phyloP scores from a whole-genome alignment of 2,113 vertebrate genomes.

The Chaenogobius annularis region DNA sequence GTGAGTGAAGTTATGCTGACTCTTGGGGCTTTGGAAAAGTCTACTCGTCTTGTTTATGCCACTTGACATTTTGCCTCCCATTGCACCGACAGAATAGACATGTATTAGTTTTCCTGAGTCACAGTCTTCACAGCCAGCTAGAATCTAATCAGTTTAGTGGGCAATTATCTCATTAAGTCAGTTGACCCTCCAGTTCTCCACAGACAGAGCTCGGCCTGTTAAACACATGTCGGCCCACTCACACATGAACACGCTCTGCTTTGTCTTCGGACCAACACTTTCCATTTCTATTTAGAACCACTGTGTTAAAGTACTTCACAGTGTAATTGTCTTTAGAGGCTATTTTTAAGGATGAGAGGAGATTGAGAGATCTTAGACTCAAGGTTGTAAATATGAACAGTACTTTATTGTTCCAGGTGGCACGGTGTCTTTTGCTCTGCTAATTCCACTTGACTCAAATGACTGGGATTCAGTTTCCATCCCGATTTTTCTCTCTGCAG shows the following conservation, averaged over 20 bases:
- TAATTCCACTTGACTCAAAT: too few species aligned
- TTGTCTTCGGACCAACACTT: not conserved
- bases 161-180: slow-evolving; percentile 56
- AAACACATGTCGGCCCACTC: not conserved
- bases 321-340: not conserved
- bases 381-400: not conserved
- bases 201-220: slow-evolving; percentile 61
- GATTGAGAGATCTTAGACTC: not conserved
- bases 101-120: slow-evolving; percentile 30
- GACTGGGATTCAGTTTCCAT: too few species aligned
- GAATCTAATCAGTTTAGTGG: slow-evolving; percentile 40
- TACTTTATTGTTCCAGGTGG: too few species aligned
- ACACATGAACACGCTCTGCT: not conserved
- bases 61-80: not conserved
- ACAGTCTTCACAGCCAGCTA: not conserved
- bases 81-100: not conserved
- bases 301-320: not conserved
- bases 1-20: too few species aligned
- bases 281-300: not conserved
- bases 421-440: too few species aligned
- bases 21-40: too few species aligned
- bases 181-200: slow-evolving; percentile 41
- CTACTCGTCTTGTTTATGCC: not conserved
- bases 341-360: not conserved
- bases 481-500: too few species aligned